Conservation (phyloP, 1,140 invertebrate genomes). For the Lordiphosa collinella region DNA sequence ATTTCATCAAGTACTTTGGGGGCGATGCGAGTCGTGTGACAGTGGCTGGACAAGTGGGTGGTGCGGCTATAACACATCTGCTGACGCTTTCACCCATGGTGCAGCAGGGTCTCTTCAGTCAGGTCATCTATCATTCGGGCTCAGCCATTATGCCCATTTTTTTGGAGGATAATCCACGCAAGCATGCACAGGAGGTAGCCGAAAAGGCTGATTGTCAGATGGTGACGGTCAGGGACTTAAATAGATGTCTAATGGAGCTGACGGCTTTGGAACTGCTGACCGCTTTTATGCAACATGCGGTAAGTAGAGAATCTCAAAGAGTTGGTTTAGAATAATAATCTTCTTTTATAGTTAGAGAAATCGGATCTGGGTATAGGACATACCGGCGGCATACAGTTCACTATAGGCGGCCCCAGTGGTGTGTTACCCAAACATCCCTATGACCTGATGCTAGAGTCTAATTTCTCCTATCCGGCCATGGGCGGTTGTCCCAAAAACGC, state of each 20-base stretch:
- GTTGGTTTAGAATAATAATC: neutral
- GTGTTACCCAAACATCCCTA: constrained; percentile 74
- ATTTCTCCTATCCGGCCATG: constrained; percentile 72
- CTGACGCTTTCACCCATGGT: constrained; percentile 80
- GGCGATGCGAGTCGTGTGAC: constrained; percentile 84
- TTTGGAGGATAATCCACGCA: constrained; percentile 67
- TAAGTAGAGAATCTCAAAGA: constrained; percentile 19
- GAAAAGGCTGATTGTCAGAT: constrained; percentile 59
- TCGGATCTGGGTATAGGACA: constrained; percentile 71
- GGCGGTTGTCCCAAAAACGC: constrained; percentile 74
- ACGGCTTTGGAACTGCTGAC: constrained; percentile 58
- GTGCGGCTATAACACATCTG: constrained; percentile 80
- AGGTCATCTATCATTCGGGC: constrained; percentile 76
- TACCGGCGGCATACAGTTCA: constrained; percentile 77
- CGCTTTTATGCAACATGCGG: constrained; percentile 75
- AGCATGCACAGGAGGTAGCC: constrained; percentile 71
- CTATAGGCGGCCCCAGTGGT: constrained; percentile 71
- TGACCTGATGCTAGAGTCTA: constrained; percentile 69
- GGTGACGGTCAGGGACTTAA: constrained; percentile 70
- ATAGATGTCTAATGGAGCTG: constrained; percentile 68
- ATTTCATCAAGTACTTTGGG: constrained; percentile 85
- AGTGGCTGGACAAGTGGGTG: constrained; percentile 83
- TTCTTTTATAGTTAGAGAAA: constrained; percentile 56
- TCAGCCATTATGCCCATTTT: constrained; percentile 77
- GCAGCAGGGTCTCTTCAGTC: constrained; percentile 63